Conservation (phyloP, 1,140 invertebrate species). For the Leguminivora glycinivorella region DNA sequence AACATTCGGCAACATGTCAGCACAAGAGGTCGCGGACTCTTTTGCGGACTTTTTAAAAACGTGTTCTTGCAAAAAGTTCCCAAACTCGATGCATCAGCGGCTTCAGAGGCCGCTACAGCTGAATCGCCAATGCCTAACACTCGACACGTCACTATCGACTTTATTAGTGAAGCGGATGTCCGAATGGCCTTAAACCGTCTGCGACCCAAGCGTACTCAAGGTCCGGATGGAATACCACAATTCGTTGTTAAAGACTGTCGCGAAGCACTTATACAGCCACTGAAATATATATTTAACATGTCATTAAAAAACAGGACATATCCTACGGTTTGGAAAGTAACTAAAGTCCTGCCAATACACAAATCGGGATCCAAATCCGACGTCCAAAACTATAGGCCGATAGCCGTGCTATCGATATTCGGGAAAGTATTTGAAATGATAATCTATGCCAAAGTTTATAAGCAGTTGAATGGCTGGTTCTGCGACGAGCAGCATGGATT, state of each 20-base stretch:
- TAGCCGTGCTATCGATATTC: no score
- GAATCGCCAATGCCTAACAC: neutral
- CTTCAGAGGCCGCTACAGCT: neutral
- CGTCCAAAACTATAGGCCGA: neutral
- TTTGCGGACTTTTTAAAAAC: no score
- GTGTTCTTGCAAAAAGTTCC: neutral
- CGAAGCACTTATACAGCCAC: neutral
- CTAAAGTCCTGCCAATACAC: neutral
- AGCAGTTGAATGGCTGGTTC: no score
- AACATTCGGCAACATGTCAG: no score
- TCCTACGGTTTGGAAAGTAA: neutral
- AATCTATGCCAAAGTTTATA: no score
- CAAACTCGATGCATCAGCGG: neutral
- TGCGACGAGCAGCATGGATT: no score
- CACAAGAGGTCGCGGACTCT: no score
- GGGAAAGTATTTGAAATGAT: no score
- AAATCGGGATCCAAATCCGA: neutral
- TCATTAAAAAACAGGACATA: neutral
- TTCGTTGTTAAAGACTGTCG: neutral
- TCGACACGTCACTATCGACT: neutral
- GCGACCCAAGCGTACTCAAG: neutral
- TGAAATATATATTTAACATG: neutral
- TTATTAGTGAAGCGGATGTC: neutral
- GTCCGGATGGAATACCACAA: slow-evolving; percentile 1
- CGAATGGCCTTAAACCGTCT: neutral